Percentiles rank a stretch among this genome's conserved stretches.
Evolutionary conservation across 1,140 invertebrate genomes (phyloP).

Genomic region (Scaptomyza hsui): DNA sequence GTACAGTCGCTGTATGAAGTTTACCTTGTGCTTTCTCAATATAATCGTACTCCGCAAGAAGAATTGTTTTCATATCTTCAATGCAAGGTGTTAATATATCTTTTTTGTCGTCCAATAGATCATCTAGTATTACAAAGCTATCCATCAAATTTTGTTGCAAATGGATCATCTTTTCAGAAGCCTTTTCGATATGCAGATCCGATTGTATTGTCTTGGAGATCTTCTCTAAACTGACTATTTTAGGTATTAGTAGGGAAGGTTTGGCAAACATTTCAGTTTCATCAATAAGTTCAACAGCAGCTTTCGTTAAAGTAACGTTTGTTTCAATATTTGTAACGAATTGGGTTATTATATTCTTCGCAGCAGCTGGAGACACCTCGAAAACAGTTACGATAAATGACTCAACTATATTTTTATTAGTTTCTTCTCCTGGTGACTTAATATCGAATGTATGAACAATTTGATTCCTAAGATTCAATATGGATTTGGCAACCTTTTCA

Average conservation of each 20-base stretch:
- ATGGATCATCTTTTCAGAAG: slow-evolving; percentile 59
- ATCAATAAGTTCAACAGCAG: slow-evolving; percentile 49
- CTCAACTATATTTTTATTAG: slow-evolving; percentile 42
- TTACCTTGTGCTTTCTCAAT: slow-evolving; percentile 50
- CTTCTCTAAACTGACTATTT: slow-evolving; percentile 50
- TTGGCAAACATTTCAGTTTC: slow-evolving; percentile 55
- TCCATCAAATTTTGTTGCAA: slow-evolving; percentile 71
- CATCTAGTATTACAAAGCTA: slow-evolving; percentile 67
- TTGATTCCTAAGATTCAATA: slow-evolving; percentile 71
- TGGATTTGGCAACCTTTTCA: slow-evolving; percentile 49
- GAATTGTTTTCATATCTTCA: slow-evolving; percentile 46
- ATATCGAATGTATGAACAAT: slow-evolving; percentile 79
- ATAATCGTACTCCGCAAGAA: slow-evolving; percentile 58
- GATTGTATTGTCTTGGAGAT: slow-evolving; percentile 50
- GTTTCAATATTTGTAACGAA: slow-evolving; percentile 55
- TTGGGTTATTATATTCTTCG: slow-evolving; percentile 41
- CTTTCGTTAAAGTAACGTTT: slow-evolving; percentile 62
- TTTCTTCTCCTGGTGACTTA: slow-evolving; percentile 29
- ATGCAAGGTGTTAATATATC: slow-evolving; percentile 33
- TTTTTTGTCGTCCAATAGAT: slow-evolving; percentile 52
- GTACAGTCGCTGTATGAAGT: slow-evolving; percentile 30
- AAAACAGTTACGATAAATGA: slow-evolving; percentile 58
- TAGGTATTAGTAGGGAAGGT: slow-evolving; percentile 55
- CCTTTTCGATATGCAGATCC: slow-evolving; percentile 47
- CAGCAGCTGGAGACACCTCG: slow-evolving; percentile 39